A percentile compares a stretch with the other conserved stretches of the same genome.
These are phyloP conservation scores for Acanthochromis polyacanthus DNA, from an alignment of 2,113 vertebrate species.

Conservation along the genomic window DNA sequence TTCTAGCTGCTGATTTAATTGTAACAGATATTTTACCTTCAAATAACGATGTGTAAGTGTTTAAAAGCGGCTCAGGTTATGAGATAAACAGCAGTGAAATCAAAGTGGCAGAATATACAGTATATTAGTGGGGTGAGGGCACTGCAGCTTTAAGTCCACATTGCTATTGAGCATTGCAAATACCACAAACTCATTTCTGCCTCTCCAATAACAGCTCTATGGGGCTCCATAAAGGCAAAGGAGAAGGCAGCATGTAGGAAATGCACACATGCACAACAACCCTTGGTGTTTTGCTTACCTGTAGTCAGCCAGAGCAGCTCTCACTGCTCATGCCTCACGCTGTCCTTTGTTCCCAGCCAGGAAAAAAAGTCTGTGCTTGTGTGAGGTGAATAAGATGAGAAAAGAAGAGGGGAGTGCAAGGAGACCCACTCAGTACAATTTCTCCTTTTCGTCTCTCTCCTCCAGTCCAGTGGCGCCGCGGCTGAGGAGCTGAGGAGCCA, in stretches of 20 bases:
- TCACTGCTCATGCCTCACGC: constrained; percentile 41
- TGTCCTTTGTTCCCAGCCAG: constrained; percentile 77
- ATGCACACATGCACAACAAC: constrained; percentile 52
- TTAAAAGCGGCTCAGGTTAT: background rate
- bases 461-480: constrained; percentile 77
- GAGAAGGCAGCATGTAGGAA: constrained; percentile 52
- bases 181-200: constrained; percentile 77
- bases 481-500: constrained; percentile 71
- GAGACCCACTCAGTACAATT: constrained; percentile 58
- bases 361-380: constrained; percentile 56
- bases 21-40: background rate
- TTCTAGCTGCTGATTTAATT: background rate
- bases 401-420: constrained; percentile 34
- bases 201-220: constrained; percentile 71
- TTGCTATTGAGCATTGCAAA: constrained; percentile 72
- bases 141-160: constrained; percentile 81
- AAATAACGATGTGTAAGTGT: background rate
- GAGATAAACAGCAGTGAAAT: background rate
- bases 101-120: constrained; percentile 41
- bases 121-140: constrained; percentile 48
- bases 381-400: constrained; percentile 54
- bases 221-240: constrained; percentile 42
- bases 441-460: constrained; percentile 70
- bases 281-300: constrained; percentile 57
- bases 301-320: constrained; percentile 51